Base-by-base conservation (phyloP, 1,140 invertebrate genomes). In the Drosophila murphyi region DNA sequence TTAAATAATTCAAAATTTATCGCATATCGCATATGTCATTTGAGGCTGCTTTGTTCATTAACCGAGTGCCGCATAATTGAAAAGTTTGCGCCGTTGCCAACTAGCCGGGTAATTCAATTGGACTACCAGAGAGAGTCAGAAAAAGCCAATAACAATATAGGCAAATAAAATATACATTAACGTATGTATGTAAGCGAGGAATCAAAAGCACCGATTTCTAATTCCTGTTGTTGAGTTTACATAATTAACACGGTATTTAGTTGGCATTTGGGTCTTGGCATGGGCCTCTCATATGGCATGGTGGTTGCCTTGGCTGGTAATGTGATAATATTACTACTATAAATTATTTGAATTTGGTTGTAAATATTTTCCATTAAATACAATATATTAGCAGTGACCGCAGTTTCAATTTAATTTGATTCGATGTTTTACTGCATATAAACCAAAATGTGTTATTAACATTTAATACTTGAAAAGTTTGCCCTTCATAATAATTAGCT, bases 221-320 rank as follows among this genome's bases (percentile, higher is more conserved):
- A 32, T 28, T 4, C 28, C 28, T 29, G 2, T 55, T 28, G 47
- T 55, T 63, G 39, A 35, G 76, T 72, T 88, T 83, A 77, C 76
- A 74, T 83, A 83, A 88, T 88, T 83, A 88, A 87, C 80, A 74
- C 55, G 65, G 72, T 87, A 73, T 74, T 82, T 80, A 88, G 83
- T 76, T 76, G 60, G 63, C 72, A 82, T 76, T 76, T 76, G 39
- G 52, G 52, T 61, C n/a, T n/a, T n/a, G n/a, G 69, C 57, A 56
- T 55, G 20, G 20, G 20, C 20, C 20, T 20, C 20, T 20, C 20
- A 20, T 20, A 20, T 20, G 20, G 20, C 20, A 50, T 41, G 59
- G 28, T 43, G 57, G 28, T 54, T 70, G 12, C 50, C 35, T 48
- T 34, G 50, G 7, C 31, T 39, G 20, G 48, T 57, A 74, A 81